phyloP scores from a whole-genome alignment of 2,888 invertebrate genomes.

The Blastobasis adustella region DNA sequence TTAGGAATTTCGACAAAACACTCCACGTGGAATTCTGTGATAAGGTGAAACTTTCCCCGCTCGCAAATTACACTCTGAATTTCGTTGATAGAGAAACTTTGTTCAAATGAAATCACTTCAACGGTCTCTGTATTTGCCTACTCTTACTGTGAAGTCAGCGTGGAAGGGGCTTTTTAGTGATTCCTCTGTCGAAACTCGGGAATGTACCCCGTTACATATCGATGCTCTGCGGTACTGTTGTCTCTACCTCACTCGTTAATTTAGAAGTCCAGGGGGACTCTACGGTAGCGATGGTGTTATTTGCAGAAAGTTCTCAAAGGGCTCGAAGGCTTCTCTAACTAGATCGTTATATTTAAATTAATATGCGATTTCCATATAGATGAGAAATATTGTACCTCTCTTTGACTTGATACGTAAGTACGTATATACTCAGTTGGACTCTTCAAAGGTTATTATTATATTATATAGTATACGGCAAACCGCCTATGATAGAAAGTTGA shows the following conservation, averaged over 20 bases:
- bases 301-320: no score
- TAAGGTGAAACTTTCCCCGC: slow-evolving; percentile 64
- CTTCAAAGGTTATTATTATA: no score
- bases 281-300: no score
- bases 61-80: slow-evolving; percentile 68
- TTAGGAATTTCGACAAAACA: slow-evolving; percentile 61
- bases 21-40: slow-evolving; percentile 69
- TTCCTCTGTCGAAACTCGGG: slow-evolving; percentile 30
- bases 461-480: no score
- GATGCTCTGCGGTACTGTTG: slow-evolving; percentile 17
- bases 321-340: no score
- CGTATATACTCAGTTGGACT: no score
- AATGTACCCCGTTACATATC: slow-evolving; percentile 15
- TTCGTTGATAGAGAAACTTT: slow-evolving; percentile 68
- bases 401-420: no score
- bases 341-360: no score
- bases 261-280: slow-evolving; percentile 1
- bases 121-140: slow-evolving; percentile 52
- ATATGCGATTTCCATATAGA: no score
- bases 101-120: slow-evolving; percentile 64
- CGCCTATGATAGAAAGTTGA: no score
- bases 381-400: no score
- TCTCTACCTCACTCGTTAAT: slow-evolving; percentile 22
- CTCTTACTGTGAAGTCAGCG: slow-evolving; percentile 46
- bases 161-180: slow-evolving; percentile 29